phyloP scores from a whole-genome alignment of 2,888 invertebrate species.

The Caradrina kadenii region DNA sequence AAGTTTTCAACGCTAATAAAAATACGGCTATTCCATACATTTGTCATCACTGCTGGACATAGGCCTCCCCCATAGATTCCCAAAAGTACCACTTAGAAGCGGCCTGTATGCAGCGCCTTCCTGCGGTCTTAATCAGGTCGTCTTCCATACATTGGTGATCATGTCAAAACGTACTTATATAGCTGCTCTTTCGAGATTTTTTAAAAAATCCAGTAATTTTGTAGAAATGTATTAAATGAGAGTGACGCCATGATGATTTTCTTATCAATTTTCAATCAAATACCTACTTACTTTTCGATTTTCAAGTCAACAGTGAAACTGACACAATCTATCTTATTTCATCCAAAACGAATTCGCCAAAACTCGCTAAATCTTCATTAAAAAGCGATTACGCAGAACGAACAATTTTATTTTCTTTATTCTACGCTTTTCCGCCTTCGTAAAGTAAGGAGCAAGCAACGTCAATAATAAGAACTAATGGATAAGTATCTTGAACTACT shows the following conservation, averaged over 20 bases:
- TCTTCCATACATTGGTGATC: too few species aligned
- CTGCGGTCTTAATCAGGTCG: too few species aligned
- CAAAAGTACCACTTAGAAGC: too few species aligned
- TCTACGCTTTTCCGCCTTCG: constrained; percentile 15
- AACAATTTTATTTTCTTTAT: constrained; percentile 39
- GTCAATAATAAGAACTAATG: constrained; percentile 38
- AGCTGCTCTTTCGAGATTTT: too few species aligned
- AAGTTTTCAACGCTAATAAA: too few species aligned
- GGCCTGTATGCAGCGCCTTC: too few species aligned
- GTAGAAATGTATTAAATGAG: background rate
- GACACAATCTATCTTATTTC: constrained; percentile 50
- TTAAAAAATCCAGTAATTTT: too few species aligned
- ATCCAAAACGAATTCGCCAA: constrained; percentile 41
- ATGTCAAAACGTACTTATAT: too few species aligned
- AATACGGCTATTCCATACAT: too few species aligned
- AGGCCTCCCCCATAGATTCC: too few species aligned
- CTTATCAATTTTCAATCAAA: constrained; percentile 10
- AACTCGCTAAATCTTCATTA: constrained; percentile 63
- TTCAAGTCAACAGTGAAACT: constrained; percentile 14
- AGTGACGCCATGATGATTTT: background rate
- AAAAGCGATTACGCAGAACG: constrained; percentile 54
- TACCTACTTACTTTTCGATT: constrained; percentile 10
- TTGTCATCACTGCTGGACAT: too few species aligned
- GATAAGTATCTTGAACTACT: constrained; percentile 4
- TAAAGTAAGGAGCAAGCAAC: constrained; percentile 11